Percentiles rank a stretch among this genome's conserved stretches.
phyloP scores from a whole-genome alignment of 1,140 invertebrate genomes.

The Philopotamus ludificatus region DNA sequence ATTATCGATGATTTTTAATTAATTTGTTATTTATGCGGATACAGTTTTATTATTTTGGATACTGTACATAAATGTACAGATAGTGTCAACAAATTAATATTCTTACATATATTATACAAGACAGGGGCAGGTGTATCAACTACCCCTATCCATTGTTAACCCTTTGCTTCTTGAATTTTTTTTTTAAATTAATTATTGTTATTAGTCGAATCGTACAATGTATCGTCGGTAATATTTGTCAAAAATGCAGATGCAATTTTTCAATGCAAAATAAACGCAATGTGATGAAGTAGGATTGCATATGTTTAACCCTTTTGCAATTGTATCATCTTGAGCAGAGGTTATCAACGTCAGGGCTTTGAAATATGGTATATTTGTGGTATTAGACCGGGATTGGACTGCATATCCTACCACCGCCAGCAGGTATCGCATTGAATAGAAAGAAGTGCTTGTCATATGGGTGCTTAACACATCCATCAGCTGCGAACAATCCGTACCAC shows the following conservation, averaged over 20 bases:
- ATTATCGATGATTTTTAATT: no score
- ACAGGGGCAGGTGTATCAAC: no score
- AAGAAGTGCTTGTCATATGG: constrained; percentile 11
- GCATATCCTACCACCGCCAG: constrained; percentile 2
- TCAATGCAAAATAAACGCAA: constrained; percentile 19
- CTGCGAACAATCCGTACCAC: constrained; percentile 9
- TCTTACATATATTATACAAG: no score
- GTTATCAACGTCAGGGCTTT: background rate
- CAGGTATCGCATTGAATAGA: background rate
- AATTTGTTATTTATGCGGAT: no score
- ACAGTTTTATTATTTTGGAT: no score
- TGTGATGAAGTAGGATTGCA: constrained; percentile 16
- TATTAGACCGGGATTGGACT: background rate
- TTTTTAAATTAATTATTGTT: no score
- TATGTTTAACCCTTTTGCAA: constrained; percentile 15
- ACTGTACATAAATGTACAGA: no score
- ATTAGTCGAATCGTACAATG: no score
- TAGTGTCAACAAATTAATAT: no score
- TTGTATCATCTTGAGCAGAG: background rate
- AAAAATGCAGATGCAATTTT: constrained; percentile 13
- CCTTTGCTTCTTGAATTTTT: no score
- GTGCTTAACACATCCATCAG: constrained; percentile 22
- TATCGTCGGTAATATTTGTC: no score
- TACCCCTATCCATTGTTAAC: no score
- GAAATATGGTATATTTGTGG: background rate